These are phyloP conservation scores for Mycalesis mineus DNA, from an alignment of 2,888 invertebrate genomes.

Conservation along the genomic window DNA sequence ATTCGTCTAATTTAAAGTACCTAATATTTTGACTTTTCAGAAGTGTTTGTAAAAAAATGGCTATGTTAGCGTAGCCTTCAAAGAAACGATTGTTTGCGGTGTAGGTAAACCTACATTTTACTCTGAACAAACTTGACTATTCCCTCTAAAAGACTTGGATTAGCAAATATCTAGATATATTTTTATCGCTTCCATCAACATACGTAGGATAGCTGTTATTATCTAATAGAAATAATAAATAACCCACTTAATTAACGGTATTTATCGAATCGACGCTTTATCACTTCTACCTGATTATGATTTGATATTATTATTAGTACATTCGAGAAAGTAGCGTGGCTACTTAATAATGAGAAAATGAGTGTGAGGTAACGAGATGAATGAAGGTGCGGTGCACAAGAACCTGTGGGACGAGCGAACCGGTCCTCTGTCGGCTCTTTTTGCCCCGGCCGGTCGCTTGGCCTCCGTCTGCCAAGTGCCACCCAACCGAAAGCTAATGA, in stretches of 20 bases:
- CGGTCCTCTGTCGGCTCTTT: conserved; percentile 41
- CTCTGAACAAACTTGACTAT: too few relatives aligned
- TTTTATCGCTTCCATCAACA: too few relatives aligned
- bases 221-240: too few relatives aligned
- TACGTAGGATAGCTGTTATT: too few relatives aligned
- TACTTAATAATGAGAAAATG: neutral
- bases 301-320: neutral
- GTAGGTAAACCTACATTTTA: too few relatives aligned
- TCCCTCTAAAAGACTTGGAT: too few relatives aligned
- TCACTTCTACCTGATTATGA: conserved; percentile 5
- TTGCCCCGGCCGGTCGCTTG: conserved; percentile 42
- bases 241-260: neutral
- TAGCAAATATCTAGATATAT: too few relatives aligned
- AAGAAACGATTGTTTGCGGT: too few relatives aligned
- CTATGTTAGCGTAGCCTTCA: too few relatives aligned
- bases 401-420: conserved; percentile 64
- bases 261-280: conserved; percentile 6
- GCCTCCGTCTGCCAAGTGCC: conserved; percentile 25
- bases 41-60: too few relatives aligned
- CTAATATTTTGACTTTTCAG: too few relatives aligned
- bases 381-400: conserved; percentile 41
- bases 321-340: neutral
- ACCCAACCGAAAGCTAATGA: conserved; percentile 36
- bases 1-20: too few relatives aligned
- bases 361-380: conserved; percentile 34